Percentiles rank a stretch among this genome's conserved stretches.
Conservation (phyloP, 2,797 vertebrate genomes). For the Bufotes viridis region DNA sequence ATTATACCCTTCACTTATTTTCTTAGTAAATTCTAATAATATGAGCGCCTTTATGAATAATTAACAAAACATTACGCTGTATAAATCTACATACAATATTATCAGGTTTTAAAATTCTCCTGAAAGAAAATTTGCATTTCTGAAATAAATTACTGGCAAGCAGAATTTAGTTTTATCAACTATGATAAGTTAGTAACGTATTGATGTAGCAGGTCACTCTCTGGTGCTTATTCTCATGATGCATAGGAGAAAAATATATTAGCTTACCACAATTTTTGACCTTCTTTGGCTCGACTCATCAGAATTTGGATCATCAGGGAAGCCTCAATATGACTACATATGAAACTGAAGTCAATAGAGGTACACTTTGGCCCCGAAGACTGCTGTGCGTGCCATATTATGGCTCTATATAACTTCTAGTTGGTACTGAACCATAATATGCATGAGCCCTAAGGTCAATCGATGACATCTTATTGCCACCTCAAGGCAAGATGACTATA, state of each 20-base stretch:
- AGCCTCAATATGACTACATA: no score
- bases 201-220: slow-evolving; percentile 4
- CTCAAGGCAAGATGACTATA: no score
- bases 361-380: no score
- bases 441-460: no score
- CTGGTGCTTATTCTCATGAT: not conserved
- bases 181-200: not conserved
- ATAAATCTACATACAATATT: slow-evolving; percentile 20
- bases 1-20: slow-evolving; percentile 11
- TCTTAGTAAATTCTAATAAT: slow-evolving; percentile 28
- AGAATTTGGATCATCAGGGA: not conserved
- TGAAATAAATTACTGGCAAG: slow-evolving; percentile 8
- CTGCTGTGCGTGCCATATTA: no score
- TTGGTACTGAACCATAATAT: no score
- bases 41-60: slow-evolving; percentile 19
- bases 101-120: slow-evolving; percentile 10
- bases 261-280: not conserved
- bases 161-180: slow-evolving; percentile 16
- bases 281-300: not conserved
- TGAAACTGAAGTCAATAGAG: no score
- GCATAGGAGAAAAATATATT: not conserved
- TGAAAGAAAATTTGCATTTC: slow-evolving; percentile 33
- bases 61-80: slow-evolving; percentile 32
- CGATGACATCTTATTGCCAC: no score
- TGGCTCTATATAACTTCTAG: no score